Evolutionary conservation across 2,113 vertebrate species (phyloP), one percentile per base, ranked within the genome.

Genomic region (Scomber colias): DNA sequence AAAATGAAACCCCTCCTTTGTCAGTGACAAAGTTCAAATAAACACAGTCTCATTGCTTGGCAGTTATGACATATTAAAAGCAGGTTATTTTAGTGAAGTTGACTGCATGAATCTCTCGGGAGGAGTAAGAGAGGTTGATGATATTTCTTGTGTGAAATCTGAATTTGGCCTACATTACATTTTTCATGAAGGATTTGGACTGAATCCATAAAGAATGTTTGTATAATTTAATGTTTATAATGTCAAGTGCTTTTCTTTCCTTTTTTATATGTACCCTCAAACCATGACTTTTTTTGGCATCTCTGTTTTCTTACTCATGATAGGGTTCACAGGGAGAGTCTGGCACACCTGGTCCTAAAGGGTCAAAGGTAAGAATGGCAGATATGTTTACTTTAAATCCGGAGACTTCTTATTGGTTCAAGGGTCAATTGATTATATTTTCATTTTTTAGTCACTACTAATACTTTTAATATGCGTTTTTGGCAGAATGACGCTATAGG

Each of bases 271-370:
- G 17, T 21, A 46, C 64, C 21, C 13, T 21, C 24, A 50, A 35
- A 31, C n/a, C 21, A 3, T 14, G 15, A 27, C 35, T 68, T 1
- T 14, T 15, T 31, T 24, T 11, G 0, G 66, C 21, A 62, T 45
- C 35, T 19, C 1, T 56, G 17, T 89, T 9, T 92, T 76, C 53
- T 75, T 74, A 15, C 66, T 73, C 31, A 55, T 31, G 75, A 75
- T 92, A 99, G 98, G 98, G 98, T 30, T 97, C 95, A 71, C 95
- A 96, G 93, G 98, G 98, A 84, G 98, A 99, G 92, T 68, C 96
- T 82, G 98, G 98, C 71, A 77, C 92, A 91, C 97, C 97, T 90
- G 98, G 98, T 77, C 86, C 82, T 3, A 98, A 97, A 90, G 98
- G 98, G 93, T 96, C 97, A 90, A 99, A 99, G 98, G 98, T 99